Evolutionary conservation across 2,888 invertebrate species (phyloP), one percentile per base, ranked within the genome.

Genomic region (Drosophila stalkeri): DNA sequence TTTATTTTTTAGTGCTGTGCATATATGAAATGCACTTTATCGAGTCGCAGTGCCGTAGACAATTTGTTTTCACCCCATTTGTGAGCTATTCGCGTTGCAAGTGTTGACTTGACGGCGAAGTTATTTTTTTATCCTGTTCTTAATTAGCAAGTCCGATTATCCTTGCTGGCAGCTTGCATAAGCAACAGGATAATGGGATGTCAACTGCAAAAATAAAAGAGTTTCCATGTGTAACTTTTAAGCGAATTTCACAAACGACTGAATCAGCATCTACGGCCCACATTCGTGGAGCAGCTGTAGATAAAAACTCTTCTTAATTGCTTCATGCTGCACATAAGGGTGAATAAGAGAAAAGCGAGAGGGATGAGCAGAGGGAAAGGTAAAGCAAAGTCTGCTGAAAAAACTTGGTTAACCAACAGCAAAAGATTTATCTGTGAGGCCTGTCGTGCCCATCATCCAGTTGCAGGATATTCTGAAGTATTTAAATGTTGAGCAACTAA

Each of bases 121-220:
- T 44, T 56, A 12, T 20, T 7, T 16, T 16, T 37, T 18, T 35
- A 0, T 18, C 39, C 2, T 5, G 6, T 5, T 16, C 37, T 47
- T 23, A 55, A 67, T 60, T 67, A 61, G 9, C 55, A 57, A 46
- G 51, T 52, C 44, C 27, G 46, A 49, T 67, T 67, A 60, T 67
- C 54, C 18, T 12, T n/a, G 23, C 9, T 14, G 31, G 31, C 31
- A 14, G 9, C 37, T 31, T 63, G 2, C 33, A 23, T 14, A 54
- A 59, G n/a, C 16, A 18, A 14, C 33, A 47, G n/a, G 27, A 43
- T 47, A 49, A 49, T 47, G 14, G 16, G 18, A 51, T 33, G 51
- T 51, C 51, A 33, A 35, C 51, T 31, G 51, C 51, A 51, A 35
- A 51, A 51, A 59, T 59, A 59, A 23, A 12, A 46, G 23, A 20